These are phyloP conservation scores for Hydrolagus colliei DNA, from an alignment of 2,797 vertebrate genomes.

Conservation along the genomic window DNA sequence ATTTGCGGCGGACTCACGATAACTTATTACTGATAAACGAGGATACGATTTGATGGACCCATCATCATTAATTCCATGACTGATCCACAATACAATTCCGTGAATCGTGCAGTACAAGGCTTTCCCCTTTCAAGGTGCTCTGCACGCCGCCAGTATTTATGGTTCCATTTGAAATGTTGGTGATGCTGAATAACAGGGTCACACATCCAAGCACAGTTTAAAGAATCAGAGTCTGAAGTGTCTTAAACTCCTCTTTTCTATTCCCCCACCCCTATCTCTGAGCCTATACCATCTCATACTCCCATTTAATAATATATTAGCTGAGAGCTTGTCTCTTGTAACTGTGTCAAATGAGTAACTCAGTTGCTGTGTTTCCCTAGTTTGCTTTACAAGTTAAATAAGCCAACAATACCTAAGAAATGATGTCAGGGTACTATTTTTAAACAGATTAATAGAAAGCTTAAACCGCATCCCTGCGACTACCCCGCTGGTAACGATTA, in stretches of 20 bases:
- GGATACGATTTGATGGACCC: not conserved
- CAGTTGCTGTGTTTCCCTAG: not conserved
- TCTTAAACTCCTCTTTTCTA: not conserved
- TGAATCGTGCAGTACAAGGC: not conserved
- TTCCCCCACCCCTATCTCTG: not conserved
- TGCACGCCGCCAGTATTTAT: not conserved
- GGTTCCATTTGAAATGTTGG: not conserved
- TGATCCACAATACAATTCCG: not conserved
- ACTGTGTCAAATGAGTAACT: not conserved
- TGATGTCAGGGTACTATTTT: no score
- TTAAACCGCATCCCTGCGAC: not conserved
- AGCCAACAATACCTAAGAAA: not conserved
- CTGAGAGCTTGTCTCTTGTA: not conserved
- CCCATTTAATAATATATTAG: not conserved
- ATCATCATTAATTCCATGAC: not conserved
- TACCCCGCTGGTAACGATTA: not conserved
- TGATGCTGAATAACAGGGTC: not conserved
- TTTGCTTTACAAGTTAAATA: not conserved
- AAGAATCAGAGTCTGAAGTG: not conserved
- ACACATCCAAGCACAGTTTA: not conserved
- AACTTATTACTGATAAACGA: not conserved
- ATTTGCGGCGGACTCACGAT: not conserved
- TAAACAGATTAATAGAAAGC: not conserved
- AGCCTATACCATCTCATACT: no score
- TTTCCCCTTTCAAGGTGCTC: constrained; percentile 7